Percentiles rank a stretch among this genome's conserved stretches.
Evolutionary conservation across 2,113 vertebrate species (phyloP).

Genomic region (Spheniscus mendiculus): DNA sequence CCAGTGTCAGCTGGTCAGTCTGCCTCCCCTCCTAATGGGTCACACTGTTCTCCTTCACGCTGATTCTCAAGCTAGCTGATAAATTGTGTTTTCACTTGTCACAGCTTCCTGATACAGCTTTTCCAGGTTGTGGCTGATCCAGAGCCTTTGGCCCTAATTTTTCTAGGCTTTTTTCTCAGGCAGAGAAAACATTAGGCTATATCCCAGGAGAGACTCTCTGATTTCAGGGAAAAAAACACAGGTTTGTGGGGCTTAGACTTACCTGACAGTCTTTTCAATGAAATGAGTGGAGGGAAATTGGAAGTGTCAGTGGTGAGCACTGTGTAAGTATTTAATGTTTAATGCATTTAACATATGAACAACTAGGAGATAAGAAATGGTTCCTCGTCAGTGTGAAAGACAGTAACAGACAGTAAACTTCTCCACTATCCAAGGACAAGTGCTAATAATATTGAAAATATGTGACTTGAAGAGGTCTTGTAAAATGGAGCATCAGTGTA

Average conservation of each 20-base stretch:
- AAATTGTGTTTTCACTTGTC: background rate
- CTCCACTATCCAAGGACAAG: background rate
- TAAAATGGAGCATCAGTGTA: background rate
- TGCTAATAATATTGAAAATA: background rate
- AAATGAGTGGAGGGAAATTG: background rate
- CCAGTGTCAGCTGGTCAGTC: background rate
- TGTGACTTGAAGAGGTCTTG: background rate
- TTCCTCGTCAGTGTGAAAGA: background rate
- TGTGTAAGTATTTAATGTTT: background rate
- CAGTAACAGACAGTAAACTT: background rate
- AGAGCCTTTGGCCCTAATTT: background rate
- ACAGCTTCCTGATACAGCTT: background rate
- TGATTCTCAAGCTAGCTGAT: background rate
- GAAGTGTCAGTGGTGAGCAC: background rate
- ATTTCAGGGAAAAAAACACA: background rate
- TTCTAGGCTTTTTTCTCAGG: background rate
- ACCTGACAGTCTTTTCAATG: background rate
- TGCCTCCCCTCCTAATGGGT: background rate
- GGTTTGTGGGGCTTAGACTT: background rate
- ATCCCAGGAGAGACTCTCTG: background rate
- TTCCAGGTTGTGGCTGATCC: background rate
- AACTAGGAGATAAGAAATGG: background rate
- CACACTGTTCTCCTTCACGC: background rate
- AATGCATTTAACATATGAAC: background rate
- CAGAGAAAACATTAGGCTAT: background rate